These are phyloP conservation scores for Dromas ardeola DNA, from an alignment of 2,113 vertebrate species.

Conservation along the genomic window DNA sequence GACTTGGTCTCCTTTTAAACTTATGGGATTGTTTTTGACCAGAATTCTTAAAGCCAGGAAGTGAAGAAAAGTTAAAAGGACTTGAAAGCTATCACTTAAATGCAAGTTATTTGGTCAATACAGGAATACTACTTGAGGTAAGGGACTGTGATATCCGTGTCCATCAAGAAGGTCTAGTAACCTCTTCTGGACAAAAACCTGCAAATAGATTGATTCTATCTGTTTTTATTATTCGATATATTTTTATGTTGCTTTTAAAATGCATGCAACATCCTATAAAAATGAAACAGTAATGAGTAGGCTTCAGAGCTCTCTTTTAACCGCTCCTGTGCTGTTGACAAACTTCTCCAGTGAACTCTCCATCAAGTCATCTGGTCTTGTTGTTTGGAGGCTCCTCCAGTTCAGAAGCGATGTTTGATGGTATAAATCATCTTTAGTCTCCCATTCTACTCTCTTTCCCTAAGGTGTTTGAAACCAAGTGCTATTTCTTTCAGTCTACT, in stretches of 20 bases:
- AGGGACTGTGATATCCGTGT: background rate
- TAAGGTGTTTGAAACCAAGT: background rate
- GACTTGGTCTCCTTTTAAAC: background rate
- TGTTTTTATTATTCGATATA: background rate
- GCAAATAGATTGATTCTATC: background rate
- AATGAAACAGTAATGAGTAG: rapidly evolving
- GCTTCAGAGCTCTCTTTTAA: background rate
- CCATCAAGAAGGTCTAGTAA: background rate
- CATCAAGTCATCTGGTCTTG: background rate
- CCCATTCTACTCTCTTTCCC: background rate
- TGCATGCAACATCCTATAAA: too few species aligned
- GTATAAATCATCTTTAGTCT: background rate
- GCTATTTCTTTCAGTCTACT: background rate
- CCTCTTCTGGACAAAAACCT: background rate
- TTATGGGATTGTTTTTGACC: background rate
- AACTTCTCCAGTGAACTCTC: background rate
- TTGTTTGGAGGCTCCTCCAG: background rate
- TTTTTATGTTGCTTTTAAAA: background rate
- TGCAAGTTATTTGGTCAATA: background rate
- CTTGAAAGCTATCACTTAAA: background rate
- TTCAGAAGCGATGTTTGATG: background rate
- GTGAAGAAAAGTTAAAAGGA: background rate
- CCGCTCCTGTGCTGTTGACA: background rate
- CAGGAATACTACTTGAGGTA: background rate
- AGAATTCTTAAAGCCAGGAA: background rate